Evolutionary conservation across 2,797 vertebrate species (phyloP).

Genomic region (Macrochelys suwanniensis): DNA sequence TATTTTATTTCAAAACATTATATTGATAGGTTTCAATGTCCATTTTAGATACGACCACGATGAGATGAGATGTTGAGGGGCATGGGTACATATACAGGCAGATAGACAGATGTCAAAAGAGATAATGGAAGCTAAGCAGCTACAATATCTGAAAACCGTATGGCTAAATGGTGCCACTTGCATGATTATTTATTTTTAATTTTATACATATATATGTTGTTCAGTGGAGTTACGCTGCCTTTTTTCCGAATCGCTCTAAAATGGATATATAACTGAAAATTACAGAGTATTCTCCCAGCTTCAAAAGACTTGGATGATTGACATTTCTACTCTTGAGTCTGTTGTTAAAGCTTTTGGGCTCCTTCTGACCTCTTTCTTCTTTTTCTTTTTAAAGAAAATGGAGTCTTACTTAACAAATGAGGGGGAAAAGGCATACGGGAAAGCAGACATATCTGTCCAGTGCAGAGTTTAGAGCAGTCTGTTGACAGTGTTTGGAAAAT

Average conservation of each 20-base stretch:
- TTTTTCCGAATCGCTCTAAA: background rate
- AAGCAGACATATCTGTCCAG: background rate
- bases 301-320: background rate
- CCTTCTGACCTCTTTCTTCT: background rate
- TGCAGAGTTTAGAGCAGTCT: background rate
- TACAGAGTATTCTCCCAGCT: background rate
- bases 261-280: background rate
- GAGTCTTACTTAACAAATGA: background rate
- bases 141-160: background rate
- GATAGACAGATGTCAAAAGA: background rate
- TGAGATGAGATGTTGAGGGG: background rate
- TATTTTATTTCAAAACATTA: background rate
- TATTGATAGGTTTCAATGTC: background rate
- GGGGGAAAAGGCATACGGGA: background rate
- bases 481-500: background rate
- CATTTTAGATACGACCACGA: background rate
- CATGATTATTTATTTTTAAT: background rate
- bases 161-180: background rate
- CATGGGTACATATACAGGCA: background rate
- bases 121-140: background rate
- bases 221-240: background rate
- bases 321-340: background rate
- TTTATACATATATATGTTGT: background rate
- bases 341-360: background rate
- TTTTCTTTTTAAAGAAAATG: background rate